These are phyloP conservation scores for Xanthorhoe designata DNA, from an alignment of 2,888 invertebrate species.

Conservation along the genomic window DNA sequence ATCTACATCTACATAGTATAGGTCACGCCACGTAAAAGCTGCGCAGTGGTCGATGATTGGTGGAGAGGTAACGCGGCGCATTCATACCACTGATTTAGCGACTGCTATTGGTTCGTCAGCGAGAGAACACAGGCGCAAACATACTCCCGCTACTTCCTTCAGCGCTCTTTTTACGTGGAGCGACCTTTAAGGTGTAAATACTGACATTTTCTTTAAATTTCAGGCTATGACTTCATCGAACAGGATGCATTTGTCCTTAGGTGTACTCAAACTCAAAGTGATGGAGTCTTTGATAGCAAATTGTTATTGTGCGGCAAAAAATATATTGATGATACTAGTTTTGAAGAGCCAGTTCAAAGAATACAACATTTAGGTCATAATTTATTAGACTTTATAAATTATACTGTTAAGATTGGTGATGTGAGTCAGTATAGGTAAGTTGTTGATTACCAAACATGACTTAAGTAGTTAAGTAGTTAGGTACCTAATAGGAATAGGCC, in stretches of 20 bases:
- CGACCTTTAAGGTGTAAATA: too few relatives aligned
- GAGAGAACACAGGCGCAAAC: too few relatives aligned
- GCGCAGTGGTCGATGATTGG: too few relatives aligned
- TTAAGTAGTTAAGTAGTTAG: neutral
- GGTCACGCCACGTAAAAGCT: too few relatives aligned
- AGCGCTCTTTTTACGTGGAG: too few relatives aligned
- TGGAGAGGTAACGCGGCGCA: too few relatives aligned
- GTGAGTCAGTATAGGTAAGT: conserved; percentile 15
- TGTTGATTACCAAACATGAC: neutral
- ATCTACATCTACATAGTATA: too few relatives aligned
- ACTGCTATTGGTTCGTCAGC: too few relatives aligned
- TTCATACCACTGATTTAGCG: neutral
- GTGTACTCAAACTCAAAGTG: neutral
- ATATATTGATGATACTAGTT: neutral
- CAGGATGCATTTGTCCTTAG: conserved; percentile 12
- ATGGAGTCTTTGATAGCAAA: neutral
- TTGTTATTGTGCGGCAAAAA: conserved; percentile 15
- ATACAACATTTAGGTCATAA: neutral
- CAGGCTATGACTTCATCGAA: conserved; percentile 21
- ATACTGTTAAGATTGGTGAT: neutral
- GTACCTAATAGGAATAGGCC: too few relatives aligned
- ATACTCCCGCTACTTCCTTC: too few relatives aligned
- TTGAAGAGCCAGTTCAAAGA: neutral
- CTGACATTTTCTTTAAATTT: conserved; percentile 3
- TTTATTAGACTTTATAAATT: neutral